These are phyloP conservation scores for Carabus problematicus DNA, from an alignment of 2,888 invertebrate genomes.

Conservation along the genomic window DNA sequence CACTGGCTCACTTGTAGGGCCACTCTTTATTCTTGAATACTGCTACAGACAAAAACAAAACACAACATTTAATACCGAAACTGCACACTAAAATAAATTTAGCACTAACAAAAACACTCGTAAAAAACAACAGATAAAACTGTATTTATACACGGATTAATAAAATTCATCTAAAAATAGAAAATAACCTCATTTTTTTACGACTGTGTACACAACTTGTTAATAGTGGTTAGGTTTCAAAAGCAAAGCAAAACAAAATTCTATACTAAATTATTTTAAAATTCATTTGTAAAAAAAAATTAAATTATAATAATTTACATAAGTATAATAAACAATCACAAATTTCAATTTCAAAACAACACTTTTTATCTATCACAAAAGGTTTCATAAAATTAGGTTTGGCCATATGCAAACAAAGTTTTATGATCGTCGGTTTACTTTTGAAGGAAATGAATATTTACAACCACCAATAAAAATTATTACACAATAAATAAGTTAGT, in stretches of 20 bases:
- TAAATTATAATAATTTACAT: too few species aligned
- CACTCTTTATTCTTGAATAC: constrained; percentile 56
- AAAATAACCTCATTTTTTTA: too few species aligned
- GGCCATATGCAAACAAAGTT: constrained; percentile 10
- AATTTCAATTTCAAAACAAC: constrained; percentile 15
- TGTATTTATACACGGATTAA: too few species aligned
- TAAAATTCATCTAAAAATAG: too few species aligned
- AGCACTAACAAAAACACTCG: too few species aligned
- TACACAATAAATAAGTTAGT: constrained; percentile 30
- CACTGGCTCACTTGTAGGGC: constrained; percentile 68
- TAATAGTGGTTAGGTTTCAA: too few species aligned
- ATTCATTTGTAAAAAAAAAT: too few species aligned
- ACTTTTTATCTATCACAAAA: neutral
- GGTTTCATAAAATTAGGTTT: neutral
- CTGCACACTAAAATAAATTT: too few species aligned
- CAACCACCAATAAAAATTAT: constrained; percentile 51
- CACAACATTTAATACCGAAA: constrained; percentile 12
- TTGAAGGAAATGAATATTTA: constrained; percentile 45
- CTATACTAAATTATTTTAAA: too few species aligned
- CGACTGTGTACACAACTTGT: too few species aligned
- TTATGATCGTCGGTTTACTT: constrained; percentile 23
- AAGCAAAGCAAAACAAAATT: too few species aligned
- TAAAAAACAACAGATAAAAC: too few species aligned
- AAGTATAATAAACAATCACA: constrained; percentile 41
- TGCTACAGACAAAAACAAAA: constrained; percentile 52